phyloP scores from a whole-genome alignment of 1,140 invertebrate species.

The Procambarus clarkii region DNA sequence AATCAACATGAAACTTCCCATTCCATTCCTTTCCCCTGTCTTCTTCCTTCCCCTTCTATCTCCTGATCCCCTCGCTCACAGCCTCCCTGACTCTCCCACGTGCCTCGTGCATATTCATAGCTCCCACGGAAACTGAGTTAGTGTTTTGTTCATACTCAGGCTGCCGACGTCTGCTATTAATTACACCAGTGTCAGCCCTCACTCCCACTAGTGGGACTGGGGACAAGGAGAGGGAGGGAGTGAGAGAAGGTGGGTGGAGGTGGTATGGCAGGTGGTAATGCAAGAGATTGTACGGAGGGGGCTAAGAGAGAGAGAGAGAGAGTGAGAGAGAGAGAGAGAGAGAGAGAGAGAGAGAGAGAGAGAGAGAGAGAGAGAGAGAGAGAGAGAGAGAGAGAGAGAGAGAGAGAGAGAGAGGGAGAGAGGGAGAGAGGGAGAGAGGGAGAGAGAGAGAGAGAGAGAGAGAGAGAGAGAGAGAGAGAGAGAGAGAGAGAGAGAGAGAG shows the following conservation, averaged over 20 bases:
- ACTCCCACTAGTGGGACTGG: not conserved
- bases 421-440: not conserved
- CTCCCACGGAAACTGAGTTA: not conserved
- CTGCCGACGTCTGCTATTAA: constrained; percentile 1
- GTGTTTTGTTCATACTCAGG: not conserved
- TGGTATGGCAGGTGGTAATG: not conserved
- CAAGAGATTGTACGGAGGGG: not conserved
- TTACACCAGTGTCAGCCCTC: constrained; percentile 10
- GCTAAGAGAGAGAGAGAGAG: not conserved
- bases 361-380: not conserved
- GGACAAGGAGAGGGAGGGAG: not conserved
- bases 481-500: not conserved
- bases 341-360: not conserved
- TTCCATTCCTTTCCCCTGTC: too few relatives aligned
- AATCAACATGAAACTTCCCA: too few relatives aligned
- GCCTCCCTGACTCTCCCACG: not conserved
- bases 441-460: not conserved
- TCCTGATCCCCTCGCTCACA: too few relatives aligned
- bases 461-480: constrained; percentile 11
- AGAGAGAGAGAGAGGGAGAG: not conserved
- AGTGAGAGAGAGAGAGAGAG: constrained; percentile 37
- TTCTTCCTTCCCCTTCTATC: too few relatives aligned
- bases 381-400: not conserved
- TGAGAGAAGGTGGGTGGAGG: not conserved
- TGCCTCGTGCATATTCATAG: not conserved